Evolutionary conservation across 1,140 invertebrate species (phyloP).

Genomic region (Radopholus similis): DNA sequence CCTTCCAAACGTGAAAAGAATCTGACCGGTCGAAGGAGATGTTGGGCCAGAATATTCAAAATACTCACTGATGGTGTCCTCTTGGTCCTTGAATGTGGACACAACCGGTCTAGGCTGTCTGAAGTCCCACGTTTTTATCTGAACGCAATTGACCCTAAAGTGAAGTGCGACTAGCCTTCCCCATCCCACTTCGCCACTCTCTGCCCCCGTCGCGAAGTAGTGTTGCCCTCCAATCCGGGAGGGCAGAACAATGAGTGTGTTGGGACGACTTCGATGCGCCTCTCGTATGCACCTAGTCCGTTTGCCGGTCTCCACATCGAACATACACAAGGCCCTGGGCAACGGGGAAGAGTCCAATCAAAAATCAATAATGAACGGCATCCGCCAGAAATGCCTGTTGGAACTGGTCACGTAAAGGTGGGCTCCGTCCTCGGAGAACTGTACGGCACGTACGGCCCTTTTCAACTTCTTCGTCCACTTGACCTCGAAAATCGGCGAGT

Average conservation of each 20-base stretch:
- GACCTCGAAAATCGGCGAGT: neutral
- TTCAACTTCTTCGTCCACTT: conserved; percentile 17
- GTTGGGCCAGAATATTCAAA: neutral
- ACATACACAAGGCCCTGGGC: conserved; percentile 23
- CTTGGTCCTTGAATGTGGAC: conserved; percentile 21
- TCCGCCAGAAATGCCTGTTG: neutral
- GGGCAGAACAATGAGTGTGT: conserved; percentile 13
- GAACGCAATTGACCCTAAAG: neutral
- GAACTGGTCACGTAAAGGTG: conserved; percentile 20
- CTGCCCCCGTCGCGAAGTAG: conserved; percentile 21
- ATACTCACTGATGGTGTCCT: conserved; percentile 24
- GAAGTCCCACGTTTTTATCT: conserved; percentile 33
- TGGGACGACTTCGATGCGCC: conserved; percentile 23
- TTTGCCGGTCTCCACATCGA: conserved; percentile 29
- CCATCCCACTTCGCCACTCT: conserved; percentile 24
- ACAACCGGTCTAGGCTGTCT: conserved; percentile 7
- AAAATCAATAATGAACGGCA: neutral
- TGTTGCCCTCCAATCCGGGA: neutral
- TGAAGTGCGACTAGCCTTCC: neutral
- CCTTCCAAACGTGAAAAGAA: neutral
- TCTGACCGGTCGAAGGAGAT: no score
- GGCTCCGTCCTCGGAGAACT: conserved; percentile 25
- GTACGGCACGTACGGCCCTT: conserved; percentile 18
- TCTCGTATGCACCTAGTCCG: conserved; percentile 24
- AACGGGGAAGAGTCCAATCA: neutral